phyloP scores from a whole-genome alignment of 2,797 vertebrate species.

The Acomys russatus region DNA sequence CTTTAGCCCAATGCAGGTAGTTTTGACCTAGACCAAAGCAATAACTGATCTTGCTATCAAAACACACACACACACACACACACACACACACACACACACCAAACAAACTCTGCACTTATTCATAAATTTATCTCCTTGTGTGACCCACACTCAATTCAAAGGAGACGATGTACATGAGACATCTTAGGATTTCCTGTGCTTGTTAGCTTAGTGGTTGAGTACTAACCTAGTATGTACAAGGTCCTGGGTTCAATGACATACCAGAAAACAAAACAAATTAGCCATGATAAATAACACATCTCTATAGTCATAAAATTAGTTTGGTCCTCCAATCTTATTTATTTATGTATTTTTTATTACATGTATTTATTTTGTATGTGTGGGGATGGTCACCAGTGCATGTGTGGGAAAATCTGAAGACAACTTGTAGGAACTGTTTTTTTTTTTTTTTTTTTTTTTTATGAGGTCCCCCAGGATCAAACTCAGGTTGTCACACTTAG shows the following conservation, averaged over 20 bases:
- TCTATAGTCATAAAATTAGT: conserved; percentile 49
- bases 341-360: background rate
- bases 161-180: background rate
- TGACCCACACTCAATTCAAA: background rate
- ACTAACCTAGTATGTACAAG: background rate
- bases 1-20: background rate
- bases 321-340: background rate
- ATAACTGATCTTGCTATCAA: background rate
- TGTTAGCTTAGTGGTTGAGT: background rate
- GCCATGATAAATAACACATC: conserved; percentile 48
- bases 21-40: conserved; percentile 24
- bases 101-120: no score
- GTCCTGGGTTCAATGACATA: no score
- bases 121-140: conserved; percentile 7
- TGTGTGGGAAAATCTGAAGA: background rate
- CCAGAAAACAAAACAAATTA: conserved; percentile 39
- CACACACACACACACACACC: no score
- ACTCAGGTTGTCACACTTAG: background rate
- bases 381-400: background rate
- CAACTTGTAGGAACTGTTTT: background rate
- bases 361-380: background rate
- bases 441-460: no score
- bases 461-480: background rate
- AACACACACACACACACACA: no score
- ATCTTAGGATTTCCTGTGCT: background rate